Percentiles rank a stretch among this genome's conserved stretches.
These are phyloP conservation scores for Scolopax rusticola DNA, from an alignment of 2,797 vertebrate genomes.

Conservation along the genomic window DNA sequence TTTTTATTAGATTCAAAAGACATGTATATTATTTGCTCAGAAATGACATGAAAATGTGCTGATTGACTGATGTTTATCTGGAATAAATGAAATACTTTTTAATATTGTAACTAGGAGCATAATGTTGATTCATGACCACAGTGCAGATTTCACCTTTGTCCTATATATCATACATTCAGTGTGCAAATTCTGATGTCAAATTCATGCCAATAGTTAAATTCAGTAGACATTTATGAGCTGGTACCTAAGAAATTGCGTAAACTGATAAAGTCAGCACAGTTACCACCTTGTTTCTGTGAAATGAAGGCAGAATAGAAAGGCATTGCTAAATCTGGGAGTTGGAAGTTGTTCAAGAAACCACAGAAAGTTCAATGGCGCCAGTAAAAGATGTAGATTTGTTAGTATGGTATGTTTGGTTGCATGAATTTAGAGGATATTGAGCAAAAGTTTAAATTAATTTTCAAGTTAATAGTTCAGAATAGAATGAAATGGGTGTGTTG, in stretches of 20 bases:
- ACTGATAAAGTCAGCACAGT: background rate
- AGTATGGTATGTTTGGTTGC: background rate
- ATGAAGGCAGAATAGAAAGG: background rate
- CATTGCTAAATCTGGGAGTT: background rate
- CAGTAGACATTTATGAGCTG: background rate
- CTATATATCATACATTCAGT: background rate
- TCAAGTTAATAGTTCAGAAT: background rate
- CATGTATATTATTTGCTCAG: background rate
- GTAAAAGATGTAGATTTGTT: background rate
- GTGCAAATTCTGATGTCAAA: background rate
- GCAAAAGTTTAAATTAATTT: background rate
- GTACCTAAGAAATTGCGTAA: background rate
- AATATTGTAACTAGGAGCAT: background rate
- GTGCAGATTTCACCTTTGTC: background rate
- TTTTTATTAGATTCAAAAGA: background rate
- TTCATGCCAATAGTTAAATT: background rate
- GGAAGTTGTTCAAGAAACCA: background rate
- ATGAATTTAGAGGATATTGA: background rate
- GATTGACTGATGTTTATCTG: background rate
- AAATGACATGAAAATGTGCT: background rate
- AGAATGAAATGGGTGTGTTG: background rate
- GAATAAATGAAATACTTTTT: background rate
- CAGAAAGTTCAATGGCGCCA: rapidly evolving
- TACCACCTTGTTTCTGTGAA: background rate
- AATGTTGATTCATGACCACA: background rate